Evolutionary conservation across 2,888 invertebrate genomes (phyloP).

Genomic region (Micoletzkya japonica): DNA sequence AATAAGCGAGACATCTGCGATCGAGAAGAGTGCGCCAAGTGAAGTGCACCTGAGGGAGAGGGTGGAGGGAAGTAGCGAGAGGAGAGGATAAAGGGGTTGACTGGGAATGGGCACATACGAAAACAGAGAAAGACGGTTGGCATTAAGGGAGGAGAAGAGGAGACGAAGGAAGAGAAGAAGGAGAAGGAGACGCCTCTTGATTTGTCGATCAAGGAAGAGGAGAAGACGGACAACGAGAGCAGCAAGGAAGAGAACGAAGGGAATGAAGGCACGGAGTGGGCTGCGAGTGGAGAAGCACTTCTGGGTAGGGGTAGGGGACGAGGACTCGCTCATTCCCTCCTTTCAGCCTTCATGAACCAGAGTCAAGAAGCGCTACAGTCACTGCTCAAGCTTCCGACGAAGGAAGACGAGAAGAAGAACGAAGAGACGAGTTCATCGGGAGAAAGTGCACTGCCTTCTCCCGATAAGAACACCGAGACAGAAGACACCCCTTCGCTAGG

Average conservation of each 20-base stretch:
- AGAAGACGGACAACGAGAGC: neutral
- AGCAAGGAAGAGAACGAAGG: neutral
- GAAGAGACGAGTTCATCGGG: conserved; percentile 1
- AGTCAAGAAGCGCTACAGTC: conserved; percentile 5
- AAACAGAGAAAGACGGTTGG: neutral
- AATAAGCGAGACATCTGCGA: neutral
- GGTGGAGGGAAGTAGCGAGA: conserved; percentile 34
- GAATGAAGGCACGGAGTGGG: conserved; percentile 5
- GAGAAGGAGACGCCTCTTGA: conserved; percentile 46
- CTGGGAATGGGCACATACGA: neutral
- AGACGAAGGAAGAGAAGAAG: conserved; percentile 15
- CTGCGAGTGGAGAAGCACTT: conserved; percentile 9
- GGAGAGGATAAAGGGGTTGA: neutral
- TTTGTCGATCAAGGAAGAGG: conserved; percentile 34
- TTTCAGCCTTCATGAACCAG: conserved; percentile 18
- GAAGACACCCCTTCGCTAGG: neutral
- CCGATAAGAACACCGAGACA: neutral
- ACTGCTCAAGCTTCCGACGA: conserved; percentile 1
- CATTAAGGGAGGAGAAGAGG: neutral
- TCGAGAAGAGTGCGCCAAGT: conserved; percentile 10
- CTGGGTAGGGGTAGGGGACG: neutral
- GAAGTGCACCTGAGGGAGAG: conserved; percentile 29
- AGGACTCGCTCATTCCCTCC: neutral
- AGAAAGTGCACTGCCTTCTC: neutral
- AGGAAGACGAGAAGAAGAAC: conserved; percentile 29